Percentiles rank a stretch among this genome's conserved stretches.
These are phyloP conservation scores for Takifugu rubripes DNA, from an alignment of 2,797 vertebrate species.

Conservation along the genomic window DNA sequence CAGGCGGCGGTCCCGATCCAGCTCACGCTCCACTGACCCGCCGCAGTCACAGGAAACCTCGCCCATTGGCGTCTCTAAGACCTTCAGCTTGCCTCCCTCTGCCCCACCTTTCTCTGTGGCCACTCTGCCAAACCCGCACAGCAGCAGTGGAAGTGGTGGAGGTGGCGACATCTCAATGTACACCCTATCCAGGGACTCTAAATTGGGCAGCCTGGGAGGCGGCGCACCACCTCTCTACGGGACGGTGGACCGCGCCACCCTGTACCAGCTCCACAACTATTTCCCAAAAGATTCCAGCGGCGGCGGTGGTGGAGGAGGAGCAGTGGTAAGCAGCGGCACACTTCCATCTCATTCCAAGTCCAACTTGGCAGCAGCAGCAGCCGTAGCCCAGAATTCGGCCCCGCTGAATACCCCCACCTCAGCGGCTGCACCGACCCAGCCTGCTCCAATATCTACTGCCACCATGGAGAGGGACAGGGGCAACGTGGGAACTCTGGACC, in stretches of 20 bases:
- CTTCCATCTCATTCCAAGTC: constrained; percentile 82
- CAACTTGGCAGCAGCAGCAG: constrained; percentile 76
- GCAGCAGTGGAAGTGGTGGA: constrained; percentile 65
- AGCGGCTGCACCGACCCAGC: constrained; percentile 20
- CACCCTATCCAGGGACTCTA: constrained; percentile 76
- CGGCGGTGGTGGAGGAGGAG: constrained; percentile 52
- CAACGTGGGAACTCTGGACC: constrained; percentile 76
- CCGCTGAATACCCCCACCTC: constrained; percentile 75
- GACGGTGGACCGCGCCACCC: constrained; percentile 77
- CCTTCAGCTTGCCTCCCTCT: constrained; percentile 74
- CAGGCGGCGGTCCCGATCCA: constrained; percentile 86
- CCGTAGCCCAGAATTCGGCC: constrained; percentile 63
- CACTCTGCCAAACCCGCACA: constrained; percentile 83
- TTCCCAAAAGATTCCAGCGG: constrained; percentile 82
- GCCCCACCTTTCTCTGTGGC: constrained; percentile 86
- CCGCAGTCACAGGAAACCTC: constrained; percentile 83
- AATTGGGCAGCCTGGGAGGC: constrained; percentile 68
- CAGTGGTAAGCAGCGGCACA: constrained; percentile 67
- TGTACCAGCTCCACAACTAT: constrained; percentile 91
- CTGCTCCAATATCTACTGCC: constrained; percentile 69
- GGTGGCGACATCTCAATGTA: constrained; percentile 85
- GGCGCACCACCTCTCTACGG: constrained; percentile 74
- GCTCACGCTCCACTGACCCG: constrained; percentile 85
- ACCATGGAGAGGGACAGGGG: constrained; percentile 79
- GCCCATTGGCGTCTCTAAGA: constrained; percentile 74